Evolutionary conservation across 2,888 invertebrate genomes (phyloP).

Genomic region (Timandra comae): DNA sequence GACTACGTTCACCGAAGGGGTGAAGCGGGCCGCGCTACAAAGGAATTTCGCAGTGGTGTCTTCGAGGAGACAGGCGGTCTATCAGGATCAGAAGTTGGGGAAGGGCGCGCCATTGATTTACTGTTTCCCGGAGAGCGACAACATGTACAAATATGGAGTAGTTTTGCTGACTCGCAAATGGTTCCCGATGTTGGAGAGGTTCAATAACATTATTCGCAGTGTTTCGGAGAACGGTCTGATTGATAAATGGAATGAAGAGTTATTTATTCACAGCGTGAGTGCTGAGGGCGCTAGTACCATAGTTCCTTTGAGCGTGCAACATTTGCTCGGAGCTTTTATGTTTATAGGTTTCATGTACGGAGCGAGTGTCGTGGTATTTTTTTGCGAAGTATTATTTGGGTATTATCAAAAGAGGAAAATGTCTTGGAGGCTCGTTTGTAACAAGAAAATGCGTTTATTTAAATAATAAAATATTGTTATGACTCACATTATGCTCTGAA

Average conservation of each 20-base stretch:
- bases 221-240: constrained; percentile 69
- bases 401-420: constrained; percentile 14
- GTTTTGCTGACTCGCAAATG: constrained; percentile 62
- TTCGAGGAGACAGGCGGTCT: constrained; percentile 62
- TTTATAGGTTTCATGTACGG: constrained; percentile 62
- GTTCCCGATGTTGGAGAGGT: constrained; percentile 62
- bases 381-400: constrained; percentile 41
- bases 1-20: constrained; percentile 58
- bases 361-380: constrained; percentile 48
- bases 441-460: background rate
- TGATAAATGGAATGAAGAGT: constrained; percentile 66
- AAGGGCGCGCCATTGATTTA: constrained; percentile 58
- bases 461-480: constrained; percentile 2
- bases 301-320: constrained; percentile 53
- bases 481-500: background rate
- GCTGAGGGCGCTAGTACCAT: constrained; percentile 44
- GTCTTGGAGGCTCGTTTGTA: constrained; percentile 1
- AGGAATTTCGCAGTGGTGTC: constrained; percentile 66
- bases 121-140: constrained; percentile 64
- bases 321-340: constrained; percentile 68
- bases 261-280: constrained; percentile 44
- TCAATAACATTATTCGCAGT: constrained; percentile 65
- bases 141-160: constrained; percentile 70
- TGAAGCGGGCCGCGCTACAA: constrained; percentile 49
- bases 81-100: constrained; percentile 62